Evolutionary conservation across 2,888 invertebrate genomes (phyloP), one percentile per base, ranked within the genome.

Genomic region (Tenthredo mesomela): DNA sequence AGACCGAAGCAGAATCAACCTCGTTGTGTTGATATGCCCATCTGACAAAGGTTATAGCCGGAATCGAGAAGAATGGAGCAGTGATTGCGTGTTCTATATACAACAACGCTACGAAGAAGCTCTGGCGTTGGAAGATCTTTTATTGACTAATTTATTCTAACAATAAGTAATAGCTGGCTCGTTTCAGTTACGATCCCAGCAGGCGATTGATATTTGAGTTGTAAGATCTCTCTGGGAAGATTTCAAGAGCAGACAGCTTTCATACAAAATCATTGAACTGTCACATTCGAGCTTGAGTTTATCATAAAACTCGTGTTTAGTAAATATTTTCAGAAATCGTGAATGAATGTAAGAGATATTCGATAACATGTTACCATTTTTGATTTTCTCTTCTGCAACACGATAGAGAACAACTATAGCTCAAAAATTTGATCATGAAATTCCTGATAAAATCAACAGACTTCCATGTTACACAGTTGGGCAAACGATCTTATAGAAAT

Each of bases 401-500:
- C 21, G 25, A 1, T 7, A 43, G 43, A 43, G 21, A 73, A 40
- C 1, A 9, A 73, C 2, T 21, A 25, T 21, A 73, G n/a, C 43
- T 21, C 15, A 9, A 12, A 40, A 10, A 21, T 40, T 43, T 73
- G 21, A 43, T 73, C 71, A 12, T 40, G 15, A 15, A 40, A 40
- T 43, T 73, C 25, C 43, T 21, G 71, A 43, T 43, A 21, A 43
- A 43, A 73, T 73, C 21, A 73, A 73, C 71, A 43, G 71, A 21
- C 40, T 70, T n/a, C 25, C 40, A 73, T 43, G 21, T 18, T n/a
- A 73, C 71, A 43, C 43, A n/a, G 10, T n/a, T 43, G 71, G n/a
- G 43, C 10, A 73, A 73, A 73, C n/a, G 71, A 73, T 73, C 71
- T 73, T n/a, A 43, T 43, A 73, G 71, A 43, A 43, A 73, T 43